Conservation (phyloP, 1,140 invertebrate species). For the Heliconius himera region DNA sequence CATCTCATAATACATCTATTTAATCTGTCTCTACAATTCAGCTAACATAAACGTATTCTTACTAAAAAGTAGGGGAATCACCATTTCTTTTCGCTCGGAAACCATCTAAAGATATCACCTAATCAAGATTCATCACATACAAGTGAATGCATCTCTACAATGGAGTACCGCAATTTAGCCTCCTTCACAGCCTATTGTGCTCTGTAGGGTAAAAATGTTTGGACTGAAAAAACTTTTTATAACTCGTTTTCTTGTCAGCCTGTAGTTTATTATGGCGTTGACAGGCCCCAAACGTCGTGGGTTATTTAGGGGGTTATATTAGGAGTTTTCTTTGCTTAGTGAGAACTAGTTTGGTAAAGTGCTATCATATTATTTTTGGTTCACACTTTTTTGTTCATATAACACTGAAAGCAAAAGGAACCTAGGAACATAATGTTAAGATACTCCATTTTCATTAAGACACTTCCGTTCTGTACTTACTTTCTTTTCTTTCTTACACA, state of each 20-base stretch:
- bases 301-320: conserved; percentile 4
- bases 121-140: conserved; percentile 41
- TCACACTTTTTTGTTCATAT: too few relatives aligned
- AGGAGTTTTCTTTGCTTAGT: too few relatives aligned
- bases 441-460: too few relatives aligned
- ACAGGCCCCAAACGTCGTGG: conserved; percentile 4
- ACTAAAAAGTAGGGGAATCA: conserved; percentile 7
- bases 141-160: conserved; percentile 38
- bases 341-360: too few relatives aligned
- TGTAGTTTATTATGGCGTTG: conserved; percentile 17
- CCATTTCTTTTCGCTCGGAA: conserved; percentile 27
- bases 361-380: too few relatives aligned
- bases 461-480: too few relatives aligned
- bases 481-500: too few relatives aligned
- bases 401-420: too few relatives aligned
- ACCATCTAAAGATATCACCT: conserved; percentile 27
- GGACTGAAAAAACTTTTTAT: conserved; percentile 27
- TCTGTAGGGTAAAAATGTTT: conserved; percentile 30
- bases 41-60: conserved; percentile 14
- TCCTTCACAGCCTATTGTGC: conserved; percentile 35
- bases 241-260: conserved; percentile 31
- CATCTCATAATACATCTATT: neutral
- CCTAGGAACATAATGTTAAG: too few relatives aligned
- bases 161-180: conserved; percentile 36
- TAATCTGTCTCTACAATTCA: neutral